Base-by-base conservation (phyloP, 2,797 vertebrate genomes). In the Phaenicophaeus curvirostris region DNA sequence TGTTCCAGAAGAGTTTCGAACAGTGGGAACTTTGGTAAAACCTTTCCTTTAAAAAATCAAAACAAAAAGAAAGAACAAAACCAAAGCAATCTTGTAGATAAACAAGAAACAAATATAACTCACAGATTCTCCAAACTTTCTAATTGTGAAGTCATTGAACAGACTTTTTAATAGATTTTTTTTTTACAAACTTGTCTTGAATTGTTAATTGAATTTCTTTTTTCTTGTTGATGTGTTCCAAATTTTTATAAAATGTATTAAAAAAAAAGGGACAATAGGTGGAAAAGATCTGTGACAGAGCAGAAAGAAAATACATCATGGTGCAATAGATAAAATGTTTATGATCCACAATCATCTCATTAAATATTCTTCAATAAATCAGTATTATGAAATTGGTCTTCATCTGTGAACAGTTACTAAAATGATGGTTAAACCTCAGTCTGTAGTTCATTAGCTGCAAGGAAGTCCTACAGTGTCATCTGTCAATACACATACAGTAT, bases 391-490 rank as follows among this genome's bases (percentile, higher is more conserved):
- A 59, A 9, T 69, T 87, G 21, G 33, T 46, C 35, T 94, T 87
- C 67, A 61, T 42, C 17, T 77, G 35, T 61, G 23, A 77, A 35
- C 41, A 41, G 17, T 63, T 94, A 78, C 11, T 18, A 30, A 85
- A 28, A 65, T 53, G 30, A 66, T 54, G 15, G 9, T 41, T 92
- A 93, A 93, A 93, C 61, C 12, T 95, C 72, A 87, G 3, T 55
- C 37, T 79, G 44, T 76, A 59, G 37, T 55, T 78, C 76, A 91
- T 94, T 86, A 80, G 21, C 85, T 69, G 73, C 19, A 93, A 86
- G 68, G 63, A 97, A 92, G 65, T 66, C 15, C 91, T 94, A 77
- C 21, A 74, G 30, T 78, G n/a, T 61, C 72, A 96, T 50, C 39
- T 68, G 72, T 74, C 31, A 85, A 94, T 90, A 82, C 71, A 92